These are phyloP conservation scores for Kradibia gibbosae DNA, from an alignment of 1,140 invertebrate species.

Conservation along the genomic window DNA sequence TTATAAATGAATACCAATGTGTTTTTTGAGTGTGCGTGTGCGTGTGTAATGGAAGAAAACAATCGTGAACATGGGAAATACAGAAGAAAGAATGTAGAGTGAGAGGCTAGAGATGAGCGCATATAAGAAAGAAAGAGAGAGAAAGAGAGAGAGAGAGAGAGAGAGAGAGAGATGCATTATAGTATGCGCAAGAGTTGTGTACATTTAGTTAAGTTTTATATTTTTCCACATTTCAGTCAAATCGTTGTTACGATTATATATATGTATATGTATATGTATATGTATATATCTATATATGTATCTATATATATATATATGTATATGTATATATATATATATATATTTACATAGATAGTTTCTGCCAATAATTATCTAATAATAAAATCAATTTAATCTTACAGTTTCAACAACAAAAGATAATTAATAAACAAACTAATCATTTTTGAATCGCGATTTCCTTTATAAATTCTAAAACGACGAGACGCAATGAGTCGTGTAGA, in stretches of 20 bases:
- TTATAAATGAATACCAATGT: conserved; percentile 50
- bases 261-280: conserved; percentile 11
- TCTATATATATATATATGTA: conserved; percentile 51
- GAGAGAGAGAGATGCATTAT: conserved; percentile 37
- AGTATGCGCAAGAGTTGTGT: conserved; percentile 62
- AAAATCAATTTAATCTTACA: conserved; percentile 24
- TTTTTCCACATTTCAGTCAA: conserved; percentile 71
- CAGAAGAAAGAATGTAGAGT: conserved; percentile 43
- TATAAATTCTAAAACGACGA: conserved; percentile 24
- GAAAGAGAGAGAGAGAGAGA: conserved; percentile 43
- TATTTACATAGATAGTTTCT: conserved; percentile 54
- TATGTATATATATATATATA: neutral
- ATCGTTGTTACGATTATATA: conserved; percentile 66
- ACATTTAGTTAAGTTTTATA: conserved; percentile 73
- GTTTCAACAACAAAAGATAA: conserved; percentile 52
- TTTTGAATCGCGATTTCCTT: conserved; percentile 19
- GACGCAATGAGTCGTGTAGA: conserved; percentile 24
- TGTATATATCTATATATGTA: neutral
- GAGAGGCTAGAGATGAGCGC: neutral
- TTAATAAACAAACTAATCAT: conserved; percentile 21
- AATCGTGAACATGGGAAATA: conserved; percentile 9
- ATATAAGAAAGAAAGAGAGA: conserved; percentile 43
- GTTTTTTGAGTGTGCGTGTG: conserved; percentile 51
- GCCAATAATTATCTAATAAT: conserved; percentile 59
- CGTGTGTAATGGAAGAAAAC: conserved; percentile 36